Evolutionary conservation across 2,888 invertebrate species (phyloP).

Genomic region (Agrilus cyanescens): DNA sequence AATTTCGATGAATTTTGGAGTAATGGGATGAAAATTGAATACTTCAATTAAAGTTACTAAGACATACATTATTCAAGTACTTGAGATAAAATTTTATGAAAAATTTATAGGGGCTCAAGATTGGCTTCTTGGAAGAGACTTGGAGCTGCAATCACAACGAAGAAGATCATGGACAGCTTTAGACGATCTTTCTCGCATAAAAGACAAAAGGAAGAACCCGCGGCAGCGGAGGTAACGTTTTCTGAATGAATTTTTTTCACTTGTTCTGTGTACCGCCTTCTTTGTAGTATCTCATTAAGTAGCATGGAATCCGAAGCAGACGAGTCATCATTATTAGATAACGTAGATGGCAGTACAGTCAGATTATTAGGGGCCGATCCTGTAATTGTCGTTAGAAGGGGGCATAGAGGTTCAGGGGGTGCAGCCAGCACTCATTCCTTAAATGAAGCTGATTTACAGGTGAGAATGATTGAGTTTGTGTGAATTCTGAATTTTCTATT

Average conservation of each 20-base stretch:
- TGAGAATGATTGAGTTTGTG: too few relatives aligned
- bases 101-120: conserved; percentile 29
- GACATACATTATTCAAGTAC: too few relatives aligned
- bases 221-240: conserved; percentile 41
- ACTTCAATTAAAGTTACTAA: not conserved
- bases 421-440: conserved; percentile 64
- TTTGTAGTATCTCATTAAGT: conserved; percentile 55
- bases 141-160: conserved; percentile 39
- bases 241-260: not conserved
- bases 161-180: conserved; percentile 83
- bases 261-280: conserved; percentile 3
- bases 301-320: conserved; percentile 83
- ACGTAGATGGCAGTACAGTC: conserved; percentile 44
- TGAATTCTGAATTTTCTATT: too few relatives aligned
- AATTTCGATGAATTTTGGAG: not conserved
- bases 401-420: conserved; percentile 42
- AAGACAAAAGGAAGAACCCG: conserved; percentile 39
- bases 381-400: conserved; percentile 27
- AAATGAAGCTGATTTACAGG: conserved; percentile 79
- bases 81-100: not conserved
- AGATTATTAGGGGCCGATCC: conserved; percentile 41
- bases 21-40: not conserved
- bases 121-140: conserved; percentile 25
- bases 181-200: conserved; percentile 52
- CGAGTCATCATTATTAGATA: conserved; percentile 41